phyloP scores from a whole-genome alignment of 1,140 invertebrate species.

The Sycophaga agraensis region DNA sequence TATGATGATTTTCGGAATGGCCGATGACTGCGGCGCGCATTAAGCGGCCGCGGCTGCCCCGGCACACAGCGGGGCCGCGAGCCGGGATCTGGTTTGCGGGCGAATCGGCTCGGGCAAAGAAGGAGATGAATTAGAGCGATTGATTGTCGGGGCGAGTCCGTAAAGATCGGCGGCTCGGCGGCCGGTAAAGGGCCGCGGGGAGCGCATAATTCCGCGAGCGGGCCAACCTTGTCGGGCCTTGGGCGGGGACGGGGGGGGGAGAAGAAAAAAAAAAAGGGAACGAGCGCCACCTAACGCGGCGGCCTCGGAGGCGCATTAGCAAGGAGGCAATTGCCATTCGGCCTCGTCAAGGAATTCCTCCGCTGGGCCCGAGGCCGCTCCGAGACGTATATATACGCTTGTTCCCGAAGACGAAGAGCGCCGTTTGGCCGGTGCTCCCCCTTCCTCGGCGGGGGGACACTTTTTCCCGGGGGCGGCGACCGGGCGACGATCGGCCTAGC shows the following conservation, averaged over 20 bases:
- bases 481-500: constrained; percentile 12
- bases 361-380: not conserved
- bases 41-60: no score
- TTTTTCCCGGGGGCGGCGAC: constrained; percentile 6
- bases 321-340: constrained; percentile 24
- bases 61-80: no score
- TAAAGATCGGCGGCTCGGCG: no score
- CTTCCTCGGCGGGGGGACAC: not conserved
- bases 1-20: no score
- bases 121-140: no score
- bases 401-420: constrained; percentile 28
- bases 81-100: no score
- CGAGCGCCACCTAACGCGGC: constrained; percentile 15
- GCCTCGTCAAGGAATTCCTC: constrained; percentile 22
- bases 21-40: no score
- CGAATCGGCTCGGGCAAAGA: no score
- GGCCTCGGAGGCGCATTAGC: constrained; percentile 22
- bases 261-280: not conserved
- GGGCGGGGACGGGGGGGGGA: not conserved
- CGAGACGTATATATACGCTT: not conserved
- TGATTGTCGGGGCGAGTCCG: no score
- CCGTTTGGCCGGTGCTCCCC: constrained; percentile 16
- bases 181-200: no score
- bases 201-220: no score
- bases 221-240: no score